phyloP scores from a whole-genome alignment of 2,888 invertebrate species.

The Cerceris rybyensis region DNA sequence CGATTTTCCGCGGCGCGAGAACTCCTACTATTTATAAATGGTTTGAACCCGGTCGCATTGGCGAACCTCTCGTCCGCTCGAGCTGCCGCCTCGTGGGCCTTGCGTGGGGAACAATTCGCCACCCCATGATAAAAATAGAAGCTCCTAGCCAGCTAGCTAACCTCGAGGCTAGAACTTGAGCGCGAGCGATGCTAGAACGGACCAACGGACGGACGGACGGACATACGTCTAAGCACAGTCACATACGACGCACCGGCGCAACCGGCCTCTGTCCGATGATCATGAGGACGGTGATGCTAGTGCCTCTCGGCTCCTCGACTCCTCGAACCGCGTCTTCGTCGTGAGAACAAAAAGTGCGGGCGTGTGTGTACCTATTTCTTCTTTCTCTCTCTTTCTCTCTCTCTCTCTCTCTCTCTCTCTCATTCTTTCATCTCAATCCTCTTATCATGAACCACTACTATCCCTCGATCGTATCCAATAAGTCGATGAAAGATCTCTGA shows the following conservation, averaged over 20 bases:
- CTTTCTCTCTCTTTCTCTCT: neutral
- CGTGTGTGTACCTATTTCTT: conserved; percentile 4
- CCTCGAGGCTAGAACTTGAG: conserved; percentile 62
- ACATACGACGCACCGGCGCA: conserved; percentile 23
- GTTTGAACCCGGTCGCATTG: conserved; percentile 78
- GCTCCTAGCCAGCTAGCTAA: conserved; percentile 77
- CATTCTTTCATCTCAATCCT: neutral
- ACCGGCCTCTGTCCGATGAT: conserved; percentile 15
- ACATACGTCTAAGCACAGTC: neutral
- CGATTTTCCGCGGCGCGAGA: conserved; percentile 70
- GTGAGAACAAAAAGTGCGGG: conserved; percentile 25
- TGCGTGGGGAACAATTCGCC: conserved; percentile 78
- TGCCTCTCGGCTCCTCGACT: conserved; percentile 17
- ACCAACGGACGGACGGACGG: conserved; percentile 41
- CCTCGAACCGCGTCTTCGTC: conserved; percentile 19
- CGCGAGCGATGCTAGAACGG: conserved; percentile 61
- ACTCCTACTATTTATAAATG: conserved; percentile 79
- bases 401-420: neutral
- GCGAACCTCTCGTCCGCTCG: conserved; percentile 71
- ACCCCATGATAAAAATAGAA: conserved; percentile 82
- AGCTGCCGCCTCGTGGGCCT: conserved; percentile 68
- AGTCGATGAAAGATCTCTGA: neutral
- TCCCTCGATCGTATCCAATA: neutral
- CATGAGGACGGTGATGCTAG: conserved; percentile 28
- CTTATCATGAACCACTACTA: neutral